A percentile compares a stretch with the other conserved stretches of the same genome.
Evolutionary conservation across 1,140 invertebrate species (phyloP).

Genomic region (Whitmania pigra): DNA sequence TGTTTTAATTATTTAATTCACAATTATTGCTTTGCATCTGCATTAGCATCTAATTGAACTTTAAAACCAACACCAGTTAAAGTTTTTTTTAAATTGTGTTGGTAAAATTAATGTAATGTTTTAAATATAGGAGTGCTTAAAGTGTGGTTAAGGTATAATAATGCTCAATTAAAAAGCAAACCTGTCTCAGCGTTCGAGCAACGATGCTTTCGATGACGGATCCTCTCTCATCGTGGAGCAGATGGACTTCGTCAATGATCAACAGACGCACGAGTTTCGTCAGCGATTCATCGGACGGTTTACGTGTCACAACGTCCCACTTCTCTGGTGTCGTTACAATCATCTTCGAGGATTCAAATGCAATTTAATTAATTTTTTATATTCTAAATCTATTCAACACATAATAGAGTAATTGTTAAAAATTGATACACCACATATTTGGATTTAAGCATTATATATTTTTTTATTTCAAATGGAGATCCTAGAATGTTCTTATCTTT

Average conservation of each 20-base stretch:
- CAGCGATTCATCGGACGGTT: constrained; percentile 76
- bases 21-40: no score
- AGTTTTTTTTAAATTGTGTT: no score
- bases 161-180: constrained; percentile 30
- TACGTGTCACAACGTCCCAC: constrained; percentile 97
- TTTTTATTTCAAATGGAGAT: no score
- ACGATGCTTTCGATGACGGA: constrained; percentile 95
- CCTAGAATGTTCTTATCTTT: no score
- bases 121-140: no score
- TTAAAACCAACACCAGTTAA: no score
- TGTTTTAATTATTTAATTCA: neutral
- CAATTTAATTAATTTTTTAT: neutral
- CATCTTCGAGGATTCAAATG: constrained; percentile 50
- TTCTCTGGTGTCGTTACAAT: constrained; percentile 97
- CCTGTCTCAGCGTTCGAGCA: constrained; percentile 79
- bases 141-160: neutral
- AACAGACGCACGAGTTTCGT: constrained; percentile 79
- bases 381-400: no score
- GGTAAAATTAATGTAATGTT: no score
- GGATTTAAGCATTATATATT: no score
- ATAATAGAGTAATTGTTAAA: no score
- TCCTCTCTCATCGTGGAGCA: constrained; percentile 89
- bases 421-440: no score
- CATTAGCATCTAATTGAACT: no score
- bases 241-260: constrained; percentile 97